A percentile compares a stretch with the other conserved stretches of the same genome.
Conservation (phyloP, 2,888 invertebrate species). For the Agrenia bidenticulata region DNA sequence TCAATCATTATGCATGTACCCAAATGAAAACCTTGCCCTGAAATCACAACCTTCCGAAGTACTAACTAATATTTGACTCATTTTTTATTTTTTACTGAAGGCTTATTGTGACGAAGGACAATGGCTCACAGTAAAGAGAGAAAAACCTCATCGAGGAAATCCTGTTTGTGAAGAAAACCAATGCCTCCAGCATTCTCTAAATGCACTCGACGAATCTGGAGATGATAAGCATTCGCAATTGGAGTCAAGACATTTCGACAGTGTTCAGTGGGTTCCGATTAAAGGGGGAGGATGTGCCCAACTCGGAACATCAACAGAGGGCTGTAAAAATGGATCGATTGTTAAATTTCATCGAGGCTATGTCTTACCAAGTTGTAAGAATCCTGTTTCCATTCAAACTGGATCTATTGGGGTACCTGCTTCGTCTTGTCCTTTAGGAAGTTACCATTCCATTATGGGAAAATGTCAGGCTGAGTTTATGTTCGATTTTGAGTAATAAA, state of each 20-base stretch:
- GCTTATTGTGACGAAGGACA: conserved; percentile 29
- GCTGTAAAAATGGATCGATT: conserved; percentile 26
- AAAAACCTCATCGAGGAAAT: conserved; percentile 18
- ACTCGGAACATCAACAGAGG: conserved; percentile 19
- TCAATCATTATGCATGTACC: no score
- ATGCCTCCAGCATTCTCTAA: conserved; percentile 22
- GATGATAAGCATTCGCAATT: neutral
- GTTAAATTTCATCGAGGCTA: conserved; percentile 26
- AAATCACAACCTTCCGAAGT: no score
- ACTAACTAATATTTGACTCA: no score
- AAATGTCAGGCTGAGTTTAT: conserved; percentile 36
- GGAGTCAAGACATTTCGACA: conserved; percentile 7
- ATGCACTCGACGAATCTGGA: conserved; percentile 16
- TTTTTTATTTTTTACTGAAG: conserved; percentile 13
- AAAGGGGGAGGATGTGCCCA: conserved; percentile 35
- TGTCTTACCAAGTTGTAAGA: conserved; percentile 30
- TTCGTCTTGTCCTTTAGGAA: conserved; percentile 24
- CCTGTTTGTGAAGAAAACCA: conserved; percentile 26
- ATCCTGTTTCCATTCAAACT: conserved; percentile 12
- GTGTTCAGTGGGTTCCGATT: conserved; percentile 27
- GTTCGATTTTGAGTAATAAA: conserved; percentile 36
- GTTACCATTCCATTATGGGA: conserved; percentile 32
- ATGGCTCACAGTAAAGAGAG: conserved; percentile 26
- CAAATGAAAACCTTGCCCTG: no score
- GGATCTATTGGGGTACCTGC: conserved; percentile 32